Evolutionary conservation across 2,888 invertebrate species (phyloP).

Genomic region (Alloplasta piceator): DNA sequence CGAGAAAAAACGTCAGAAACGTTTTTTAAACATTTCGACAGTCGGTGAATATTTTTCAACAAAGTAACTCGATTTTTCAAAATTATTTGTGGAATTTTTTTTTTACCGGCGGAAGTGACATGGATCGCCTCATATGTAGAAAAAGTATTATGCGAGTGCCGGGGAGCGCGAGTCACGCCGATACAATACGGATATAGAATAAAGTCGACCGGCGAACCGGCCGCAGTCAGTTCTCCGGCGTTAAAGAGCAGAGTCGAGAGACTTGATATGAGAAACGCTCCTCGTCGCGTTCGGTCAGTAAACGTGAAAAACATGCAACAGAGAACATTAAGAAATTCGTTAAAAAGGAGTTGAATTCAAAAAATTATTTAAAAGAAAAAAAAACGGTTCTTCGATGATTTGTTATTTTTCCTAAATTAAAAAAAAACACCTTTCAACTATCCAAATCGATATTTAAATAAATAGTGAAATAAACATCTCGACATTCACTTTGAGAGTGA

Average conservation of each 20-base stretch:
- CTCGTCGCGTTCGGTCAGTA: slow-evolving; percentile 41
- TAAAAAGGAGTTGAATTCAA: background rate
- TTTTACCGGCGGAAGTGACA: too few species aligned
- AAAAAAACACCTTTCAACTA: background rate
- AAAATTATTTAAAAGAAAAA: background rate
- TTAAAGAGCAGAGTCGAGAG: slow-evolving; percentile 51
- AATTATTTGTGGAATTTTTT: too few species aligned
- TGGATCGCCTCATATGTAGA: too few species aligned
- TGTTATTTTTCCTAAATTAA: background rate
- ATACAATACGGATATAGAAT: slow-evolving; percentile 75
- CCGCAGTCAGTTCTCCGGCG: slow-evolving; percentile 69
- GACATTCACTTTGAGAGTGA: background rate
- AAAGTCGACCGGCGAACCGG: slow-evolving; percentile 70
- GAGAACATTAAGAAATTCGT: background rate
- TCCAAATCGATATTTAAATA: background rate
- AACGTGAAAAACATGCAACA: slow-evolving; percentile 18
- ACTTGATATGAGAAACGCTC: slow-evolving; percentile 37
- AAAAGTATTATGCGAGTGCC: slow-evolving; percentile 53
- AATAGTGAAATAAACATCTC: background rate
- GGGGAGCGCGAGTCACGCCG: slow-evolving; percentile 57
- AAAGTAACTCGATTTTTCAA: too few species aligned
- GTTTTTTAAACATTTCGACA: background rate
- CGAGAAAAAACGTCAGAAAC: too few species aligned
- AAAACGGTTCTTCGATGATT: background rate
- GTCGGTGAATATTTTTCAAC: too few species aligned